Base-by-base conservation (phyloP, 2,113 vertebrate genomes). In the Larimichthys polyactis region DNA sequence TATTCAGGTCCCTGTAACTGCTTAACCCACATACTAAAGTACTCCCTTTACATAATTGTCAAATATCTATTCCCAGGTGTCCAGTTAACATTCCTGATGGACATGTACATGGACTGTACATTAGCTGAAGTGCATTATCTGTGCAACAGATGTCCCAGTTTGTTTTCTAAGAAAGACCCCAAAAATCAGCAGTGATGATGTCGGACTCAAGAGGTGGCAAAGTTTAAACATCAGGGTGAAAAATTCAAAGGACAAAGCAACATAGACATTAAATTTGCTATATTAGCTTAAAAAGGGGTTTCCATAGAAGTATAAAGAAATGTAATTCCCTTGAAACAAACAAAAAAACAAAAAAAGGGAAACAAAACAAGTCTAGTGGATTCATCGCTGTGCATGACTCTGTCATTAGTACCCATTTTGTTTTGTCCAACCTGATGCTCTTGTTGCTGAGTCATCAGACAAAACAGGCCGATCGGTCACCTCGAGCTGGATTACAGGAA, bases 1-100 rank as follows among this genome's bases (percentile, higher is more conserved):
- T 46, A 43, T 54, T 74, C 48, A 71, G 46, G 44, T 62, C 22
- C 2, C 15, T 3, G 11, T 54, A 63, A 49, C 29, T 71, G 11
- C 44, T 52, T 75, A 65, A 55, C 71, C 74, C 44, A 85, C 36
- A 65, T 75, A 55, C 60, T 81, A 46, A 72, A 76, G 24, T 72
- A 36, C 0, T 14, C 20, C 52, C 10, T 63, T 79, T 65, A 54
- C 58, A 79, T 59, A 79, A 55, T 55, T 54, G 54, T 19, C 58
- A 75, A 2, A 51, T 60, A 62, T 52, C 4, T 48, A 54, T 43
- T 32, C 64, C 14, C 32, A 58, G 14, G 32, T 55, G 62, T 72
- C 75, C 60, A 60, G 11, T 24, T 24, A 17, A 65, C 51, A 64
- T 73, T 57, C 27, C 9, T 27, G 44, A 58, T 4, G 24, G 11